phyloP scores from a whole-genome alignment of 2,797 vertebrate species.

The Oreonectes daqikongensis region DNA sequence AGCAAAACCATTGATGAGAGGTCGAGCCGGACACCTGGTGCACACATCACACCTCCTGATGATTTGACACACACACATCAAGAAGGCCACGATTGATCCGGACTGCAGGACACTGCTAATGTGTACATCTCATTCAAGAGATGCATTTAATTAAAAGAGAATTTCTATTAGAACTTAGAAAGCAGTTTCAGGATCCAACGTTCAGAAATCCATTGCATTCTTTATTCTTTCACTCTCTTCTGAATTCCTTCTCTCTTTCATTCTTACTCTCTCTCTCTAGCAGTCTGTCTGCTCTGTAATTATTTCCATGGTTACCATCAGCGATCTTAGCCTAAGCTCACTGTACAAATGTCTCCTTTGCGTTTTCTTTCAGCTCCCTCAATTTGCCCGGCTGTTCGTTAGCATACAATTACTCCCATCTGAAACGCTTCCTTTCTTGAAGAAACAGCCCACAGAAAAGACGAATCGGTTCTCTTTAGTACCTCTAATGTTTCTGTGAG shows the following conservation, averaged over 20 bases:
- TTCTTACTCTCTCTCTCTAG: constrained; percentile 57
- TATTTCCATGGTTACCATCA: constrained; percentile 85
- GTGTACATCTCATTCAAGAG: constrained; percentile 2
- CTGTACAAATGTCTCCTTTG: constrained; percentile 68
- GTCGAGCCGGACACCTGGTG: not conserved
- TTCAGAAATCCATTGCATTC: constrained; percentile 24
- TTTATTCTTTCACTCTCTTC: constrained; percentile 42
- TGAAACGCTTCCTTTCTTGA: constrained; percentile 27
- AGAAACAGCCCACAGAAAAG: constrained; percentile 7
- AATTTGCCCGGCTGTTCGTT: constrained; percentile 53
- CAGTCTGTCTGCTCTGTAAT: constrained; percentile 79
- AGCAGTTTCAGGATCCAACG: constrained; percentile 16
- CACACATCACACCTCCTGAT: constrained; percentile 8
- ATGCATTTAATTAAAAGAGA: constrained; percentile 6
- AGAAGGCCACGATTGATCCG: not conserved
- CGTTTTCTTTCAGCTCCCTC: constrained; percentile 54
- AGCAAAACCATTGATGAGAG: constrained; percentile 8
- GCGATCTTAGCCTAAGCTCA: constrained; percentile 76
- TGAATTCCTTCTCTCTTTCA: constrained; percentile 56
- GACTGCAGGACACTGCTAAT: not conserved
- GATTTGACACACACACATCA: not conserved
- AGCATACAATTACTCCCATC: constrained; percentile 57
- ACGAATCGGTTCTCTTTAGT: not conserved
- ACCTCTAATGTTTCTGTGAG: not conserved
- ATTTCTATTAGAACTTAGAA: constrained; percentile 19